A percentile compares a stretch with the other conserved stretches of the same genome.
These are phyloP conservation scores for Lagopus leucura DNA, from an alignment of 2,113 vertebrate genomes.

Conservation along the genomic window DNA sequence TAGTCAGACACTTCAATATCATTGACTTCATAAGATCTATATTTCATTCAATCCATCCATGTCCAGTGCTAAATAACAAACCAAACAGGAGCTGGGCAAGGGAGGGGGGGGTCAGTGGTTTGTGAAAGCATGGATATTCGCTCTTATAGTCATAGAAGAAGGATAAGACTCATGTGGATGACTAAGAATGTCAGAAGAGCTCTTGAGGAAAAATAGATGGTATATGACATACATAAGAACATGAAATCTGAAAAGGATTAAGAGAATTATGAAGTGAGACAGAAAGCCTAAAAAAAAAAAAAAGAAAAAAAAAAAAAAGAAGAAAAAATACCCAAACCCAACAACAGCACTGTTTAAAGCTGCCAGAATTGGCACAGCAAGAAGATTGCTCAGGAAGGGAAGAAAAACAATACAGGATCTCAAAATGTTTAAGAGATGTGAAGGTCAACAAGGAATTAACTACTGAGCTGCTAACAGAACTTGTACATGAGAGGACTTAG, in stretches of 20 bases:
- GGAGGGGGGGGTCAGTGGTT: background rate
- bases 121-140: background rate
- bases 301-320: background rate
- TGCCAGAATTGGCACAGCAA: constrained; percentile 2
- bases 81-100: background rate
- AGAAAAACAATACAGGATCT: constrained; percentile 11
- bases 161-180: constrained; percentile 1
- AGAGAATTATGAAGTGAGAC: constrained; percentile 40
- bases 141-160: constrained; percentile 8
- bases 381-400: background rate
- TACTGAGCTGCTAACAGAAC: background rate
- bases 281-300: background rate
- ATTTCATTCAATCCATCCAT: constrained; percentile 42
- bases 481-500: background rate
- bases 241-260: constrained; percentile 47
- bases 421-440: constrained; percentile 7
- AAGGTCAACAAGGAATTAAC: constrained; percentile 9
- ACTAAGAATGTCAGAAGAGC: constrained; percentile 40
- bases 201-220: constrained; percentile 10
- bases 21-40: constrained; percentile 45
- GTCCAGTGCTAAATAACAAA: constrained; percentile 25
- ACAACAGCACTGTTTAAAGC: background rate
- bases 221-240: constrained; percentile 38
- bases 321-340: background rate
- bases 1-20: constrained; percentile 58